These are phyloP conservation scores for Sakesphorus luctuosus DNA, from an alignment of 2,113 vertebrate species.

Conservation along the genomic window DNA sequence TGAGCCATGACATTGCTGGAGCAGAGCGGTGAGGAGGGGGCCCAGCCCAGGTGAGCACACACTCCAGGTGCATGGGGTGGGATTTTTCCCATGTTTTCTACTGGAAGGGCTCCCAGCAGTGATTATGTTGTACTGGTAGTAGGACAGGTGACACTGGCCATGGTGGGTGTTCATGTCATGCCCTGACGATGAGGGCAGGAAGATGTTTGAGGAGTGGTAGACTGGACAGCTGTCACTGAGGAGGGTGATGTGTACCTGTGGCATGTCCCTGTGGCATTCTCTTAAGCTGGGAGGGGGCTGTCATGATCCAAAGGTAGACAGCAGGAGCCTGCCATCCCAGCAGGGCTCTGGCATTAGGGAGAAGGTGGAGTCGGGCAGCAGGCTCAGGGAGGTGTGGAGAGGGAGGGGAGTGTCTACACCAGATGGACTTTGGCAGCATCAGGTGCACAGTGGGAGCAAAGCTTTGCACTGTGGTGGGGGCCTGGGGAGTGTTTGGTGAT, in stretches of 20 bases:
- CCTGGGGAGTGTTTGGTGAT: neutral
- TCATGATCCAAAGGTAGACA: neutral
- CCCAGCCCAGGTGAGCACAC: neutral
- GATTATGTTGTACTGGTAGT: rapidly evolving
- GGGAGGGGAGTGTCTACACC: neutral
- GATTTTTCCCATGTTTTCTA: rapidly evolving
- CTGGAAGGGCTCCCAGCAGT: neutral
- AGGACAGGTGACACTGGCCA: neutral
- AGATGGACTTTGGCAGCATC: neutral
- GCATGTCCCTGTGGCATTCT: neutral
- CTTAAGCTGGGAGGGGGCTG: neutral
- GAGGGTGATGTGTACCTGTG: neutral
- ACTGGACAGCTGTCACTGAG: neutral
- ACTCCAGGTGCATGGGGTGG: rapidly evolving
- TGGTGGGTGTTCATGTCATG: neutral
- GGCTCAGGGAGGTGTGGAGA: neutral
- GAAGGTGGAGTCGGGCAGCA: neutral
- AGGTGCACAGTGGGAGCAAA: neutral
- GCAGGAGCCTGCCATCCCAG: neutral
- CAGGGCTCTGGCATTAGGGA: neutral
- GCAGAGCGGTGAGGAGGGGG: neutral
- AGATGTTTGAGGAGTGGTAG: neutral
- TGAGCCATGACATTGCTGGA: neutral
- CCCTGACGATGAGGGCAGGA: neutral
- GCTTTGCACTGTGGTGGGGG: neutral